Evolutionary conservation across 2,888 invertebrate species (phyloP), one percentile per base, ranked within the genome.

Genomic region (Cosmopolites sordidus): DNA sequence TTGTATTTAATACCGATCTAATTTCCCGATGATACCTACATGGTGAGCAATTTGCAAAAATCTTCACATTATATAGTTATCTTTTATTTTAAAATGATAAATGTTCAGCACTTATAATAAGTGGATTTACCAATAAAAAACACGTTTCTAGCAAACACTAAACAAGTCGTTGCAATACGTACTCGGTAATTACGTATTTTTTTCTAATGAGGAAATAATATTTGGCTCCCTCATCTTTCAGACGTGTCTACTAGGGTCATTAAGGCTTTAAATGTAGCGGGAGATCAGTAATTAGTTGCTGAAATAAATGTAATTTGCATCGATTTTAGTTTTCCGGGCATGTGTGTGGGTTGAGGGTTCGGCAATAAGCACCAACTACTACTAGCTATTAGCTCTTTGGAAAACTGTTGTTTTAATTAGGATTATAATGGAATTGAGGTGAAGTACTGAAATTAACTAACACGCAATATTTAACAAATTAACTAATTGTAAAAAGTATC

Each of bases 131-230:
- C 9, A 27, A 27, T 6, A 9, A 27, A 27, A 27, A 27, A 27
- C 27, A 27, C 5, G 27, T n/a, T n/a, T n/a, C n/a, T n/a, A 22
- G 22, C 22, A 22, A 5, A 11, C 33, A 11, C 8, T n/a, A 33
- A 33, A 33, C 33, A 11, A 33, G n/a, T 33, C n/a, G 3, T 33
- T 33, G 11, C 5, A 33, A 11, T n/a, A 11, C 12, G n/a, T 5
- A 9, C 33, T 33, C 3, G 11, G 33, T 12, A 33, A 12, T 12
- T 33, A 33, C 4, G 11, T 11, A 9, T 12, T 33, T 33, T 33
- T 33, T 33, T 33, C 33, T 33, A 33, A 33, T 12, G 33, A n/a
- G n/a, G 33, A 33, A 33, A 33, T 33, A 33, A 33, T 33, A 11
- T 12, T 12, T 33, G n/a, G n/a, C n/a, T 12, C n/a, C 12, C 33